Evolutionary conservation across 1,140 invertebrate genomes (phyloP), one percentile per base, ranked within the genome.

Genomic region (Oreohelix idahoensis): DNA sequence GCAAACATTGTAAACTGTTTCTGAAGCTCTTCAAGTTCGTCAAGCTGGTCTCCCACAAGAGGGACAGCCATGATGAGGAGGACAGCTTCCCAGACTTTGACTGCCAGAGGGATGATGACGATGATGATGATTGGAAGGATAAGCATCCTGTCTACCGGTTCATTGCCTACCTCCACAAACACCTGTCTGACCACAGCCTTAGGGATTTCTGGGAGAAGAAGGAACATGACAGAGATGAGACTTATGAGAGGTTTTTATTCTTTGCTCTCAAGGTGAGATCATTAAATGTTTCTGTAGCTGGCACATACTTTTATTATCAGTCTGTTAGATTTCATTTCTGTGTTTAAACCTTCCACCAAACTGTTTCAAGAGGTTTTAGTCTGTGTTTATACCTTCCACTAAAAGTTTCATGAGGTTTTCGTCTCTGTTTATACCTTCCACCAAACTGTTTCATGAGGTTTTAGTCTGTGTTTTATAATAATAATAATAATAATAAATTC

Each of bases 1-100:
- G 71, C 10, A 74, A 39, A 74, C 71, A 39, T 42, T 74, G 2
- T 49, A 36, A 38, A 74, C 71, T 74, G 38, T 74, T 74, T 20
- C 38, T 74, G 71, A 74, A 42, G 29, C 38, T 74, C 11, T n/a
- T 10, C 38, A 74, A 39, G 32, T 74, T 42, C 71, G 71, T 39
- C 20, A 49, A 42, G 1, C 17, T 42, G 2, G 13, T 42, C 71
- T 39, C 42, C n/a, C 1, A 26, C 71, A 49, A n/a, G 15, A 39
- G n/a, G 8, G 5, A 39, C 38, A n/a, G 1, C 23, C 38, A 39
- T 8, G 71, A 74, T 35, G 32, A 74, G 5, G 71, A 74, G 11
- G 71, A 74, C 38, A 49, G 26, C 23, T 42, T 39, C 71, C 8
- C 4, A 15, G 38, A 42, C 26, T 2, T 23, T 10, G 53, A 58